Evolutionary conservation across 2,797 vertebrate species (phyloP).

Genomic region (Oophaga sylvatica): DNA sequence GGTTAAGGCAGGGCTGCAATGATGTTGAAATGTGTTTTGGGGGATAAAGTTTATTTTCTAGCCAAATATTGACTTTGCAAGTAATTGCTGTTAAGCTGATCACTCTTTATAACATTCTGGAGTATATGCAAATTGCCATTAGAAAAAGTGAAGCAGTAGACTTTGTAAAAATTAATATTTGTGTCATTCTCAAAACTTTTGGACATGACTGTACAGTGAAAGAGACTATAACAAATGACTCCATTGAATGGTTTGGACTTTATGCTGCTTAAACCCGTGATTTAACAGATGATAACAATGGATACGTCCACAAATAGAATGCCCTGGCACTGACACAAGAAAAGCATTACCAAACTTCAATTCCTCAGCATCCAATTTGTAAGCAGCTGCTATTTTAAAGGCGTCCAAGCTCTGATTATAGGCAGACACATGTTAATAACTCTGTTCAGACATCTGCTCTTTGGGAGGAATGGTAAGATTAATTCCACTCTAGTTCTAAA

Average conservation of each 20-base stretch:
- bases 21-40: no score
- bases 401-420: conserved; percentile 11
- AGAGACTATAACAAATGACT: no score
- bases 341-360: conserved; percentile 42
- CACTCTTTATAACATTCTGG: no score
- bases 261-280: neutral
- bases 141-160: no score
- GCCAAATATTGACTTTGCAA: no score
- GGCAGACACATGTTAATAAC: conserved; percentile 26
- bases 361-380: conserved; percentile 38
- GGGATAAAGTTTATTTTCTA: no score
- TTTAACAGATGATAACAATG: conserved; percentile 17
- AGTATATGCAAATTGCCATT: no score
- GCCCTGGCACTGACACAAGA: conserved; percentile 37
- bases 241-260: neutral
- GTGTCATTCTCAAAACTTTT: no score
- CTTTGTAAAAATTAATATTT: no score
- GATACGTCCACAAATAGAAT: conserved; percentile 27
- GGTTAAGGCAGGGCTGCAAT: no score
- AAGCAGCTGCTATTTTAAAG: conserved; percentile 56
- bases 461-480: conserved; percentile 12
- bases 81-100: no score
- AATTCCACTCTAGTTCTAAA: conserved; percentile 13
- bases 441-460: conserved; percentile 47
- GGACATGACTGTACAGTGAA: no score